Base-by-base conservation (phyloP, 2,888 invertebrate genomes). In the Mythimna ferrago region DNA sequence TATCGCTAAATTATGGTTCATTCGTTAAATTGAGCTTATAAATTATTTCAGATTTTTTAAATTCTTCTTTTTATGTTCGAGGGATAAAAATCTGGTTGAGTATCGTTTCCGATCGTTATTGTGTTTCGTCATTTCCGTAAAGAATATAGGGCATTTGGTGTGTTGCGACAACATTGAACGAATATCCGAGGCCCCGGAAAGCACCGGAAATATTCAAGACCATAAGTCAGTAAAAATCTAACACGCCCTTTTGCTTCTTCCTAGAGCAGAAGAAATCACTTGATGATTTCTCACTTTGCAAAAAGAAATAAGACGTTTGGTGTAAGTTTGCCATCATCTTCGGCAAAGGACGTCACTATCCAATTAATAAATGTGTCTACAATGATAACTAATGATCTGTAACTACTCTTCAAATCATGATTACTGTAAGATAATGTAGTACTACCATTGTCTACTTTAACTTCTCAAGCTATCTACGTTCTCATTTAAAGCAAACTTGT, bases 1-100 rank as follows among this genome's bases (percentile, higher is more conserved):
- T 73, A 82, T 70, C 71, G 73, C 56, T 44, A 61, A 81, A 81
- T 76, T 73, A 81, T 73, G 62, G 63, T 72, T 57, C 71, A 35
- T 51, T 73, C 81, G 81, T 84, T 72, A 77, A 84, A 66, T 68
- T 51, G 41, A 60, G 62, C 44, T 51, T 54, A 64, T 56, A 51
- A 65, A 73, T 60, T 35, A 62, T 26, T 62, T 16, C 48, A 66
- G 35, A 26, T 26, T 66, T 66, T 66, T 75, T 11, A 54, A 64
- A 61, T 80, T 80, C 21, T 60, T 73, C 6, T 64, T 19, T 21
- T 41, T 48, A 54, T 48, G 58, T 58, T 35, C 38, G 38, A n/a
- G n/a, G 73, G 10, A 60, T 73, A 38, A 60, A 58, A 11, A n/a
- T 44, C 48, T 79, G 64, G 58, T 76, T 65, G 60, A 61, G 21